phyloP scores from a whole-genome alignment of 2,113 vertebrate genomes.

The Thinocorus orbignyianus region DNA sequence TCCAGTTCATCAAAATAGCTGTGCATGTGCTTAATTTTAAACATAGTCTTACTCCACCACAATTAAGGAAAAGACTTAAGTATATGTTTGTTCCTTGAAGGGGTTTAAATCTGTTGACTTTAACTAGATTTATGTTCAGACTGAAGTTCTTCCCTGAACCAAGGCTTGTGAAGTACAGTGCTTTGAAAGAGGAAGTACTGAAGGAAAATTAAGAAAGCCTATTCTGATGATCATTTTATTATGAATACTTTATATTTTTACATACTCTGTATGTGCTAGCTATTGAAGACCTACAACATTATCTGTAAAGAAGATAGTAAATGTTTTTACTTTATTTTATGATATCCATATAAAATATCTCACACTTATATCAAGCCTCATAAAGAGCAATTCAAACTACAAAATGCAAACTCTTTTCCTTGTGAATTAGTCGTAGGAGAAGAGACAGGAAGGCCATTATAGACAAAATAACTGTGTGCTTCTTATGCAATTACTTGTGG shows the following conservation, averaged over 20 bases:
- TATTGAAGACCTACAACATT: not conserved
- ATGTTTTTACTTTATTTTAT: not conserved
- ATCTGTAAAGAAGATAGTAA: not conserved
- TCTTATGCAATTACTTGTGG: not conserved
- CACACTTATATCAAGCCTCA: not conserved
- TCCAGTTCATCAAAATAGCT: slow-evolving; percentile 44
- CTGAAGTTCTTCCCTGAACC: slow-evolving; percentile 6
- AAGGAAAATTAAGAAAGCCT: not conserved
- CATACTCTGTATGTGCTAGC: not conserved
- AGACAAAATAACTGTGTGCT: not conserved
- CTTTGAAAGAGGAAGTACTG: slow-evolving; percentile 22
- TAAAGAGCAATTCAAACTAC: not conserved
- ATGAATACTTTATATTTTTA: not conserved
- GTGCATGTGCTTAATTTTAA: slow-evolving; percentile 44
- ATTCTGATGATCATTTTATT: not conserved
- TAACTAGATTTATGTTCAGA: slow-evolving; percentile 60
- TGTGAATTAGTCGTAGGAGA: not conserved
- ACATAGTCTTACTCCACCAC: slow-evolving; percentile 35
- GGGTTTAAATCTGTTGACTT: slow-evolving; percentile 55
- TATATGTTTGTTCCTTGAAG: slow-evolving; percentile 43
- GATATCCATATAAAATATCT: not conserved
- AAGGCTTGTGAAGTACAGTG: not conserved
- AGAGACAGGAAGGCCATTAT: not conserved
- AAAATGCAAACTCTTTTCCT: not conserved
- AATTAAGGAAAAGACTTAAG: slow-evolving; percentile 58